Base-by-base conservation (phyloP, 2,113 vertebrate species). In the Brachypteracias leptosomus region DNA sequence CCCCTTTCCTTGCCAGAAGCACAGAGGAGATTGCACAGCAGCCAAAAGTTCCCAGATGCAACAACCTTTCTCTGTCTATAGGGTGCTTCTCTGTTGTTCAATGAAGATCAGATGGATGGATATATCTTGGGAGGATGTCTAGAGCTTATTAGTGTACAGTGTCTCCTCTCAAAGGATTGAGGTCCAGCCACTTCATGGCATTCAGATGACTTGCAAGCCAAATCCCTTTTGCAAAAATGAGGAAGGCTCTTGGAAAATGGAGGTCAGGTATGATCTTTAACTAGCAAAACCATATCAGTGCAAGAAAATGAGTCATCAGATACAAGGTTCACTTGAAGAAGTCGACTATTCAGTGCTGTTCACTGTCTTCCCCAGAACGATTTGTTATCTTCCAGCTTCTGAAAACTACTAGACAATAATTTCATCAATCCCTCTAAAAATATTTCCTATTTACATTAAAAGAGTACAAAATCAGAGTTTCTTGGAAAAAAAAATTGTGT, bases 41-140 rank as follows among this genome's bases (percentile, higher is more conserved):
- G 51, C 1, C 2, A 0, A 46, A 40, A 82, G 16, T 10, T 72
- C 62, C 20, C 26, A 65, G 18, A 51, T 72, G 20, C 71, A 79
- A 52, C 7, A 67, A 11, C 13, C 38, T 73, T 44, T 40, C 62
- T 74, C 26, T 52, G 68, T 31, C 38, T 73, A 79, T 66, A 15
- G 71, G 14, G 46, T 7, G 3, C 26, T 61, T 38, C 63, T 40
- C 28, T 72, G 35, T 17, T 38, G 0, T 11, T 68, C 4, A 9
- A 2, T 10, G 33, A 46, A 17, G 33, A 59, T 38, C 13, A 46
- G 52, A 57, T 26, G 21, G 49, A 26, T 36, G 16, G 33, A 66
- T 0, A 0, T 3, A 0, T 3, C 66, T 29, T 47, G 8, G 36
- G 44, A 88, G 38, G 8, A 42, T 9, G 3, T 5, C 19, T 42